Evolutionary conservation across 2,797 vertebrate species (phyloP), one percentile per base, ranked within the genome.

Genomic region (Cynopterus sphinx): DNA sequence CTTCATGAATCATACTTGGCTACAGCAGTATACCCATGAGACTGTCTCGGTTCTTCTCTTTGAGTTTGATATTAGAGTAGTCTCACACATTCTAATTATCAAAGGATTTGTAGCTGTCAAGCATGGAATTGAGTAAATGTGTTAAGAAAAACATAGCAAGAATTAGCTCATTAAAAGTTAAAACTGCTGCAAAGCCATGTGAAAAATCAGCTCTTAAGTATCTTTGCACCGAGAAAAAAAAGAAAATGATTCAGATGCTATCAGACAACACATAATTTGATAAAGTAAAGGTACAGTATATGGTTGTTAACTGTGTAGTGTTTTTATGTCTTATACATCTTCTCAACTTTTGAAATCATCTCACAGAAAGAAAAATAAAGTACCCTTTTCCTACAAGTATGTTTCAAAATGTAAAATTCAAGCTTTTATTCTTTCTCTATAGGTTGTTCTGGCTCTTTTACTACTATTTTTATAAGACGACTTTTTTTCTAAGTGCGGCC

Each of bases 401-500:
- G 51, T 78, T 93, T 93, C 41, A 67, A 63, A 89, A 84, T 49
- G 36, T 63, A 78, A 87, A 77, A 59, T 55, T 24, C 65, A 93
- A 53, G 55, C 19, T 41, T 68, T 87, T 88, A 3, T 70, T 24
- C 5, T 63, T 59, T 81, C 10, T 91, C 26, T 68, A 15, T 82
- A 63, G 41, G 49, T 87, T 78, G 17, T 87, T 92, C 28, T 93
- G 77, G n/a, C 77, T 91, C 90, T 93, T 79, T 78, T 82, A 61
- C 19, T 70, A 28, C 36, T 49, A 57, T 21, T 79, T 63, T 78
- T 94, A 13, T 77, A 49, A 67, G 61, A 55, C 39, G 51, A 21
- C 43, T n/a, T 65, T 28, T 51, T 24, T 88, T 31, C 49, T 53
- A 81, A 79, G 57, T 22, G 79, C 67, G 81, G 79, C n/a, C 49